phyloP scores from a whole-genome alignment of 2,888 invertebrate species.

The Drosophila setosimentum region DNA sequence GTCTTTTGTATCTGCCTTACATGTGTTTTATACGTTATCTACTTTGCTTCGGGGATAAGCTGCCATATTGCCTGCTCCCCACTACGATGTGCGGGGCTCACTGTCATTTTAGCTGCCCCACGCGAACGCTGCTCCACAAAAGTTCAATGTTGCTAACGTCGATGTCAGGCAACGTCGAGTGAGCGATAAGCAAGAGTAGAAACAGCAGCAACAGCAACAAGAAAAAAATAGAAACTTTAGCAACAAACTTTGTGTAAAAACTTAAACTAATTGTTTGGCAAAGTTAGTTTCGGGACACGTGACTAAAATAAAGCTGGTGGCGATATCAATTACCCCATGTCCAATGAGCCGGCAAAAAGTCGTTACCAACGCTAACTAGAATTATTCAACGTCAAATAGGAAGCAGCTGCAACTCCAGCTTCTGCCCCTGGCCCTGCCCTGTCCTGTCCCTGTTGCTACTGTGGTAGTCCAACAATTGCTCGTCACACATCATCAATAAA shows the following conservation, averaged over 20 bases:
- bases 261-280: conserved; percentile 74
- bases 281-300: conserved; percentile 69
- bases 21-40: conserved; percentile 60
- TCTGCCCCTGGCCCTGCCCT: not conserved
- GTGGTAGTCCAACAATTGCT: conserved; percentile 26
- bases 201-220: conserved; percentile 3
- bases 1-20: conserved; percentile 53
- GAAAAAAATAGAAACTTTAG: conserved; percentile 46
- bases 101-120: conserved; percentile 44
- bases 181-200: conserved; percentile 55
- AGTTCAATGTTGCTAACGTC: conserved; percentile 44
- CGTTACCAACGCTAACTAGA: conserved; percentile 29
- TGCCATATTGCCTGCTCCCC: not conserved
- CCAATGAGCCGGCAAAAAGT: conserved; percentile 66
- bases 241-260: conserved; percentile 57
- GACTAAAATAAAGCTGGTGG: conserved; percentile 62
- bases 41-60: conserved; percentile 44
- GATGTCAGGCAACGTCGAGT: conserved; percentile 40
- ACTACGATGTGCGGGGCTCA: conserved; percentile 37
- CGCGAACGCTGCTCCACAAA: conserved; percentile 17
- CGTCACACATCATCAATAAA: conserved; percentile 79
- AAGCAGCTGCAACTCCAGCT: conserved; percentile 31
- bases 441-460: not conserved
- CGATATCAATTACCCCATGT: conserved; percentile 66
- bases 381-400: conserved; percentile 30